Percentiles rank a stretch among this genome's conserved stretches.
phyloP scores from a whole-genome alignment of 2,888 invertebrate species.

The Amphimallon solstitiale region DNA sequence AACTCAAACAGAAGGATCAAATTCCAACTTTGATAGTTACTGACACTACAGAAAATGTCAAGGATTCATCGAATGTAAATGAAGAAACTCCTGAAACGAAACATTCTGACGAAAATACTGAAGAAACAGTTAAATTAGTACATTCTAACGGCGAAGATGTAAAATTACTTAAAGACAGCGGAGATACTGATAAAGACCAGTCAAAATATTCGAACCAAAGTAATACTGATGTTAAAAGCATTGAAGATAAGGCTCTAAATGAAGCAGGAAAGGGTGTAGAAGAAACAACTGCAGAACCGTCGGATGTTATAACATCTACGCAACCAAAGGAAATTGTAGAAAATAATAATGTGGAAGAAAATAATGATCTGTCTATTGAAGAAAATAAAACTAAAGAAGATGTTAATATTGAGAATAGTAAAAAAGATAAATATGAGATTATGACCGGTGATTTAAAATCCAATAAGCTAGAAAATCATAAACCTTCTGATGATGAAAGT shows the following conservation, averaged over 20 bases:
- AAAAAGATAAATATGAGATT: not conserved
- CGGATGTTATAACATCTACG: not conserved
- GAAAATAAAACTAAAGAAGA: not conserved
- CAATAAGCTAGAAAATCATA: not conserved
- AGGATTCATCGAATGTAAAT: not conserved
- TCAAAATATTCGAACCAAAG: too few species aligned
- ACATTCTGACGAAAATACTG: not conserved
- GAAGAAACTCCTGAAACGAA: conserved; percentile 5
- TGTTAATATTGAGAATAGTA: not conserved
- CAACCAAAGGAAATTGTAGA: conserved; percentile 19
- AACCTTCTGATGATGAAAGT: not conserved
- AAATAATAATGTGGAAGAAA: conserved; percentile 1
- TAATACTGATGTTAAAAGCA: too few species aligned
- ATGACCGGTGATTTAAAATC: not conserved
- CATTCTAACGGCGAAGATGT: not conserved
- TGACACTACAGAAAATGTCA: conserved; percentile 1
- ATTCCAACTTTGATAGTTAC: conserved; percentile 15
- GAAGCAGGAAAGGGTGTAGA: not conserved
- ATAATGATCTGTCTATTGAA: not conserved
- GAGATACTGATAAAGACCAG: too few species aligned
- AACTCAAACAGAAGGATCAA: not conserved
- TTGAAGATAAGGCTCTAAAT: too few species aligned
- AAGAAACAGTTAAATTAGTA: not conserved
- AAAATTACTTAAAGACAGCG: not conserved
- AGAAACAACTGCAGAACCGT: conserved; percentile 13